Evolutionary conservation across 2,113 vertebrate genomes (phyloP), one percentile per base, ranked within the genome.

Genomic region (Muntiacus reevesi): DNA sequence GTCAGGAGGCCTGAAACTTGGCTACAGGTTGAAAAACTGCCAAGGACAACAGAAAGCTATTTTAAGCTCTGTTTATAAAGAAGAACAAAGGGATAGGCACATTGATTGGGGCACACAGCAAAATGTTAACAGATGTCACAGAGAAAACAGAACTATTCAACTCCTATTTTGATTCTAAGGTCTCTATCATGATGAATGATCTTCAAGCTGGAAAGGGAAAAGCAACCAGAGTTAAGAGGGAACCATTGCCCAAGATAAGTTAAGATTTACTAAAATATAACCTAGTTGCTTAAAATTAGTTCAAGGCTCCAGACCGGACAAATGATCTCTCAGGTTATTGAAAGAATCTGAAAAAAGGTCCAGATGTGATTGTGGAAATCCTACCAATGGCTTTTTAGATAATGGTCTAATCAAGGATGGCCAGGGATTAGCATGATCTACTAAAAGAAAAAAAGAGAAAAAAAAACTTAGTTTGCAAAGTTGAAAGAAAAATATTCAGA

Each of bases 71-170:
- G 96, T 98, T 97, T 97, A 94, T 97, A 95, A 91, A 93, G 98
- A 95, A 97, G 86, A 98, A 97, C 96, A 98, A 98, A 98, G 85
- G 88, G 76, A 96, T 74, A 97, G 95, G 93, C 96, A 92, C 96
- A 94, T 76, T 94, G 97, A 97, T 97, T 93, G 93, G 98, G 95
- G 78, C 91, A 95, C 89, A 94, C 45, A 81, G 95, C 88, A 97
- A 97, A 98, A 96, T 95, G 93, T 95, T 97, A 97, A 96, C 97
- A 97, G 94, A 97, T 98, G 97, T 96, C 97, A 97, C 93, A 87
- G 87, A 86, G 79, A 96, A 96, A 95, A 89, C 60, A 87, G 90
- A 90, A 85, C 95, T 43, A 93, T 91, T 97, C 95, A 96, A 93
- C 95, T 97, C 76, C 50, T 94, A 89, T 96, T 97, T 94, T 97